phyloP scores from a whole-genome alignment of 2,888 invertebrate species.

The Sphaerophoria taeniata region DNA sequence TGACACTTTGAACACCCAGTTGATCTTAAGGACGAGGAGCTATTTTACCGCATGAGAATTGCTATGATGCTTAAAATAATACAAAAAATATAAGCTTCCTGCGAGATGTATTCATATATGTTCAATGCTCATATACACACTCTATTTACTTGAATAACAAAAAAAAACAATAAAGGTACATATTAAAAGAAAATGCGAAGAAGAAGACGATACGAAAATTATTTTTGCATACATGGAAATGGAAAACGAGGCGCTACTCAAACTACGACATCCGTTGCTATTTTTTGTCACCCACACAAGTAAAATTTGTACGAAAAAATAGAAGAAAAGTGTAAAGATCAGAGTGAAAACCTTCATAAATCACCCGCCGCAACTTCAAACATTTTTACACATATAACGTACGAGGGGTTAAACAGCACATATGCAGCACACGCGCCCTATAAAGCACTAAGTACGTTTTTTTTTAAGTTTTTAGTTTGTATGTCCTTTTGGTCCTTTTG shows the following conservation, averaged over 20 bases:
- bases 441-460: slow-evolving; percentile 39
- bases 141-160: slow-evolving; percentile 4
- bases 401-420: slow-evolving; percentile 42
- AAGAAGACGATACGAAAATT: slow-evolving; percentile 13
- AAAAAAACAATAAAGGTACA: not conserved
- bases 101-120: no score
- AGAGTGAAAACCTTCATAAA: slow-evolving; percentile 69
- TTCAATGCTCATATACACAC: not conserved
- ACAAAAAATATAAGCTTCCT: no score
- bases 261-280: not conserved
- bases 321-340: slow-evolving; percentile 42
- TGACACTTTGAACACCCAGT: no score
- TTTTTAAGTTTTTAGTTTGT: slow-evolving; percentile 41
- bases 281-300: slow-evolving; percentile 48
- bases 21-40: no score
- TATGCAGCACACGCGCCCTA: slow-evolving; percentile 73
- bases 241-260: slow-evolving; percentile 11
- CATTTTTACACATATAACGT: slow-evolving; percentile 44
- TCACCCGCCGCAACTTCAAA: slow-evolving; percentile 66
- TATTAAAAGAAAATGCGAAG: not conserved
- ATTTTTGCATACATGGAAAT: slow-evolving; percentile 54
- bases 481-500: slow-evolving; percentile 53
- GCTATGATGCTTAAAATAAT: no score
- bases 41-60: no score
- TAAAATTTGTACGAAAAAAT: slow-evolving; percentile 16